A percentile compares a stretch with the other conserved stretches of the same genome.
These are phyloP conservation scores for Pocillopora verrucosa DNA, from an alignment of 64 coral and sea anemone species.

Conservation along the genomic window DNA sequence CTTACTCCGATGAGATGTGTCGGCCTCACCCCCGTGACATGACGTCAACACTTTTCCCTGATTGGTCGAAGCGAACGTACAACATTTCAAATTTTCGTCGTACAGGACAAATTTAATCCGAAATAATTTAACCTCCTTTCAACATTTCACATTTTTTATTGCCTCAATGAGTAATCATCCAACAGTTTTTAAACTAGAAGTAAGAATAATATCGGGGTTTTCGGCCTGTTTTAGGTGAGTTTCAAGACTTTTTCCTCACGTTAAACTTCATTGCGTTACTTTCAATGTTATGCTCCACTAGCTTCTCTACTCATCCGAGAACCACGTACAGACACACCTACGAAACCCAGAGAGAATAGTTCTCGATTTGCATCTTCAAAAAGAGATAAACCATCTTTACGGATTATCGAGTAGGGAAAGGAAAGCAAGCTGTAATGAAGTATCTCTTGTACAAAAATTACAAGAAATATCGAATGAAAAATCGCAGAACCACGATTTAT, in stretches of 20 bases:
- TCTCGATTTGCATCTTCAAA: not conserved
- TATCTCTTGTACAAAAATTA: not conserved
- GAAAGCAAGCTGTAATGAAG: not conserved
- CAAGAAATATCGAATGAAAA: not conserved
- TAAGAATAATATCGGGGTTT: not conserved
- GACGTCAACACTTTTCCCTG: slow-evolving; percentile 24
- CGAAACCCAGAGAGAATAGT: not conserved
- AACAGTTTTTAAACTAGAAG: not conserved
- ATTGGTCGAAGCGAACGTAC: slow-evolving; percentile 25
- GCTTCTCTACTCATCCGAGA: not conserved
- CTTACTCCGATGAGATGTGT: not conserved
- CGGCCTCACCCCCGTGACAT: slow-evolving; percentile 52
- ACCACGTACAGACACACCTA: not conserved
- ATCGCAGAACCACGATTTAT: not conserved
- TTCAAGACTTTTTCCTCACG: not conserved
- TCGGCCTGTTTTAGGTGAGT: not conserved
- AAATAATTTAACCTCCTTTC: not conserved
- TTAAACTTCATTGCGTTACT: slow-evolving; percentile 25
- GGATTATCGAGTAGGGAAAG: not conserved
- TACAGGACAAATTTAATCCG: not conserved
- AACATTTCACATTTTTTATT: no score
- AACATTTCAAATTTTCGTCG: slow-evolving; percentile 14
- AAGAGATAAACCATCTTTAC: not conserved
- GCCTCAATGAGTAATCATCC: not conserved
- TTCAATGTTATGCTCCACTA: not conserved